A percentile compares a stretch with the other conserved stretches of the same genome.
Evolutionary conservation across 2,113 vertebrate species (phyloP).

Genomic region (Dendropsophus ebraccatus): DNA sequence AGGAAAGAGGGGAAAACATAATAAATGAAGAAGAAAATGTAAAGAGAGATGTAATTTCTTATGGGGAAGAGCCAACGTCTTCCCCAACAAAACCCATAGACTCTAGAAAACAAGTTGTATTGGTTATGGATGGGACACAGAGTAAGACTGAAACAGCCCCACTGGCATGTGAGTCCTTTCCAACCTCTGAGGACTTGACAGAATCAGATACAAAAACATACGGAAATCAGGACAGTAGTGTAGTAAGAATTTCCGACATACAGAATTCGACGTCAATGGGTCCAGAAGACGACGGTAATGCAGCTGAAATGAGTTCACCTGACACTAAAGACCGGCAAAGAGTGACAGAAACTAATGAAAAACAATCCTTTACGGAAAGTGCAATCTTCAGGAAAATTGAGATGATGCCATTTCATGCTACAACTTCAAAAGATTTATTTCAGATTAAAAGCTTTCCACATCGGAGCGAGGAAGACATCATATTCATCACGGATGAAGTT

Average conservation of each 20-base stretch:
- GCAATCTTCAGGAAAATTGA: neutral
- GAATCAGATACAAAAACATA: conserved; percentile 22
- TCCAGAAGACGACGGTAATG: neutral
- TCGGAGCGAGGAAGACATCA: conserved; percentile 21
- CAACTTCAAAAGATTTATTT: neutral
- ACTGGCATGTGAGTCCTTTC: neutral
- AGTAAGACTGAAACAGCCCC: neutral
- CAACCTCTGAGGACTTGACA: neutral
- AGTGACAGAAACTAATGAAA: conserved; percentile 19
- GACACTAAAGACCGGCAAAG: neutral
- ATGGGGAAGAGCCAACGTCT: neutral
- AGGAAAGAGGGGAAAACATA: neutral
- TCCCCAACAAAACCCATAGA: neutral
- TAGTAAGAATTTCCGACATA: neutral
- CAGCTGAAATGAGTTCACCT: rapidly evolving
- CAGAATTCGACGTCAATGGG: neutral
- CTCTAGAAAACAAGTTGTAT: neutral
- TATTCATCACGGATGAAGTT: conserved; percentile 30
- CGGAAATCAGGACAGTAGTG: rapidly evolving
- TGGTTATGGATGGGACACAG: neutral
- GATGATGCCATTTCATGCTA: neutral
- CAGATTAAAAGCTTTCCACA: conserved; percentile 5
- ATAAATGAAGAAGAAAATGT: neutral
- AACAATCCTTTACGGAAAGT: conserved; percentile 13
- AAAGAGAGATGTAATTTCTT: neutral